Conservation (phyloP, 2,888 invertebrate species). For the Melanchra persicariae region DNA sequence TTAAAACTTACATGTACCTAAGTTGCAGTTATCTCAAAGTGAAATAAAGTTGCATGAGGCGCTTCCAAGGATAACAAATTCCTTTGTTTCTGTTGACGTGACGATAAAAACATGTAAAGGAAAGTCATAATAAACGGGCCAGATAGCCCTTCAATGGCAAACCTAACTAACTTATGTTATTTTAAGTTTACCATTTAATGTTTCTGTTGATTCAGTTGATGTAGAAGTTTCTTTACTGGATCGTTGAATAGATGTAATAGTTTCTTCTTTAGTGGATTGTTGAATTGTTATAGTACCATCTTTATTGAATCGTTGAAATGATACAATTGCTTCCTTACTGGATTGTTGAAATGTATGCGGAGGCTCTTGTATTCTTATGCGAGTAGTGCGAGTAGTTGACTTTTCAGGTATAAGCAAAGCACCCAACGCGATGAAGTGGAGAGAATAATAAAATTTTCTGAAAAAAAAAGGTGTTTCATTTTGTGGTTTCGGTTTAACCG, state of each 20-base stretch:
- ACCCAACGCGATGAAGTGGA: constrained; percentile 88
- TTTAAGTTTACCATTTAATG: constrained; percentile 82
- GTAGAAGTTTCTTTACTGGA: constrained; percentile 54
- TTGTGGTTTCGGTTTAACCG: background rate
- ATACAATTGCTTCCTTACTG: constrained; percentile 50
- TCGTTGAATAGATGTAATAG: too few relatives aligned
- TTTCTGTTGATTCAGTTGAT: constrained; percentile 69
- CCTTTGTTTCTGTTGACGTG: constrained; percentile 22
- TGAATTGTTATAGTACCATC: too few relatives aligned
- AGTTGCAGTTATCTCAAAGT: constrained; percentile 3
- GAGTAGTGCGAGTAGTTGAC: too few relatives aligned
- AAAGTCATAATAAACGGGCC: constrained; percentile 2
- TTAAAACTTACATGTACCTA: background rate
- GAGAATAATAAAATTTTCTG: constrained; percentile 91
- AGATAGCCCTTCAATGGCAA: background rate
- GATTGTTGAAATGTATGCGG: constrained; percentile 70
- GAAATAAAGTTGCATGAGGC: background rate
- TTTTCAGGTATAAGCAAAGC: constrained; percentile 84
- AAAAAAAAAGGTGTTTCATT: constrained; percentile 64
- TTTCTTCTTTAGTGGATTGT: too few relatives aligned
- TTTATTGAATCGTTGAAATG: constrained; percentile 70
- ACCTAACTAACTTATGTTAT: constrained; percentile 36
- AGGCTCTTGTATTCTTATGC: constrained; percentile 66
- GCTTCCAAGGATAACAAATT: constrained; percentile 15
- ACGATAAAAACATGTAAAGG: constrained; percentile 11